phyloP scores from a whole-genome alignment of 2,888 invertebrate species.

The Lithophane leautieri region DNA sequence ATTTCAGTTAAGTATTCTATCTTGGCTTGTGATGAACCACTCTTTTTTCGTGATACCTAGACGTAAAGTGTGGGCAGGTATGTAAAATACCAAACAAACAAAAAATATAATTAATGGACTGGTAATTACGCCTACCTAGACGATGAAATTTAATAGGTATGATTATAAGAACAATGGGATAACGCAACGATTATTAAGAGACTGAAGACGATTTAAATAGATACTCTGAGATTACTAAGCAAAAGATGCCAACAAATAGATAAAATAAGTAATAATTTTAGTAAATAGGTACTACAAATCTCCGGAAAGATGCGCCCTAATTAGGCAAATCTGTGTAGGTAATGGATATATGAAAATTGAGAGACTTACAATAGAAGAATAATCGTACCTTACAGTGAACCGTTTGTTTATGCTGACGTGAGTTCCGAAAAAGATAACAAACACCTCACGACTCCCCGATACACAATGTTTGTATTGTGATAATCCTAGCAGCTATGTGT shows the following conservation, averaged over 20 bases:
- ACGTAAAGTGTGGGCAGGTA: constrained; percentile 20
- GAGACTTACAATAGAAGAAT: background rate
- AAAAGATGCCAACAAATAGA: constrained; percentile 4
- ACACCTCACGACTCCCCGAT: background rate
- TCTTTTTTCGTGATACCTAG: background rate
- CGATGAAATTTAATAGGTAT: constrained; percentile 29
- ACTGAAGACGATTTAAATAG: constrained; percentile 9
- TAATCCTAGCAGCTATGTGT: background rate
- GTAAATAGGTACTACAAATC: background rate
- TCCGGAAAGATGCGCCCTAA: background rate
- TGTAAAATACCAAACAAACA: constrained; percentile 16
- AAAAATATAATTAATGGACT: constrained; percentile 22
- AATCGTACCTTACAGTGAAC: background rate
- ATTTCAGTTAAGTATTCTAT: constrained; percentile 4
- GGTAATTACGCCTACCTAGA: constrained; percentile 16
- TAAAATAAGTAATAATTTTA: background rate
- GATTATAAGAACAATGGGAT: constrained; percentile 45
- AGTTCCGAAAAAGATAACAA: background rate
- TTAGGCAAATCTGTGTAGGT: background rate
- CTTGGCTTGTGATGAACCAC: background rate
- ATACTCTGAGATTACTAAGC: constrained; percentile 13
- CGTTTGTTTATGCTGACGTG: background rate
- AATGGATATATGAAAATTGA: background rate
- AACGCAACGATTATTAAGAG: constrained; percentile 32
- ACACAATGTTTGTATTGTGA: background rate